These are phyloP conservation scores for Carettochelys insculpta DNA, from an alignment of 2,113 vertebrate genomes.

Conservation along the genomic window DNA sequence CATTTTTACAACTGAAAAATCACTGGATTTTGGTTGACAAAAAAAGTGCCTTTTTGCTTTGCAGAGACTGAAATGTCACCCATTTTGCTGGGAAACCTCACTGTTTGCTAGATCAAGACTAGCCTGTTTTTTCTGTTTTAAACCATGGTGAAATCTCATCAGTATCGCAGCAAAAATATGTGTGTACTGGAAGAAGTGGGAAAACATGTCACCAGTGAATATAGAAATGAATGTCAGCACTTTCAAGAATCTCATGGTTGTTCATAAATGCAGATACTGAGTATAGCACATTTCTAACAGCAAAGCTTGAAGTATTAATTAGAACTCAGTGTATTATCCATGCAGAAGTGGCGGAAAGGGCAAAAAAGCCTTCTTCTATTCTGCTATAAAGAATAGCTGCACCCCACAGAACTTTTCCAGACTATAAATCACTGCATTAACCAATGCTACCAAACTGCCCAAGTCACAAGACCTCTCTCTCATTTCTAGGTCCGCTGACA, in stretches of 20 bases:
- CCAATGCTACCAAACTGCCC: background rate
- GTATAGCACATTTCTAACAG: background rate
- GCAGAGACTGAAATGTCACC: slow-evolving; percentile 51
- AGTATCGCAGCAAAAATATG: slow-evolving; percentile 49
- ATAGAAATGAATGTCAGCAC: slow-evolving; percentile 36
- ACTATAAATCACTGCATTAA: background rate
- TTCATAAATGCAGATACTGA: background rate
- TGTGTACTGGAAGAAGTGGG: slow-evolving; percentile 43
- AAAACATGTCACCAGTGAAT: slow-evolving; percentile 55
- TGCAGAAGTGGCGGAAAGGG: background rate
- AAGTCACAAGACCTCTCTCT: background rate
- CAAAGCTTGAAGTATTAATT: background rate
- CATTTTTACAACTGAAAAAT: slow-evolving; percentile 57
- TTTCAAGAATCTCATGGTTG: background rate
- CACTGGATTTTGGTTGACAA: slow-evolving; percentile 29
- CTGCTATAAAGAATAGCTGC: background rate
- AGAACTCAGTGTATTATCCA: background rate
- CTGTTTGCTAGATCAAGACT: slow-evolving; percentile 16
- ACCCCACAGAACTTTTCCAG: background rate
- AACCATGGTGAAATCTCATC: slow-evolving; percentile 52
- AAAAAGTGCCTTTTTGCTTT: slow-evolving; percentile 55
- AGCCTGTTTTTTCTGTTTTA: slow-evolving; percentile 59
- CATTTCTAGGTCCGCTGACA: too few species aligned
- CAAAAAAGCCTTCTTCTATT: background rate
- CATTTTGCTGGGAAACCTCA: slow-evolving; percentile 46